Conservation (phyloP, 2,797 vertebrate genomes). For the Bucorvus abyssinicus region DNA sequence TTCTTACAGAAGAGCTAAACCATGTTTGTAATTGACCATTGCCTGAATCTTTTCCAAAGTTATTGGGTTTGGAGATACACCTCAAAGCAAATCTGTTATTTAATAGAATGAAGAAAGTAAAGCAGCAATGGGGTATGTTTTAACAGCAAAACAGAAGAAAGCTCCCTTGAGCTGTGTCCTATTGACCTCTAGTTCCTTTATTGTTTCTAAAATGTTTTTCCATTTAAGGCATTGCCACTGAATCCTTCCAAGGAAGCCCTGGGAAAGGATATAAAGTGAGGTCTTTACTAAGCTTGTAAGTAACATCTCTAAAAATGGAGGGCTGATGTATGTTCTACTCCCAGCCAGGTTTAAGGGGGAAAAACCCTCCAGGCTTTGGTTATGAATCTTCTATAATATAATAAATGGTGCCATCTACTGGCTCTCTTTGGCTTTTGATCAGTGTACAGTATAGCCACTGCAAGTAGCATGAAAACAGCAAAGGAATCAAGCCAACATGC, state of each 20-base stretch:
- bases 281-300: slow-evolving; percentile 32
- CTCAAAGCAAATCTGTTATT: slow-evolving; percentile 27
- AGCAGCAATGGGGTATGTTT: not conserved
- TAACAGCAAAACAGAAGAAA: slow-evolving; percentile 41
- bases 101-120: slow-evolving; percentile 27
- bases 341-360: slow-evolving; percentile 1
- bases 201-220: slow-evolving; percentile 53
- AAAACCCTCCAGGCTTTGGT: not conserved
- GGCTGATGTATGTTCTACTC: slow-evolving; percentile 48
- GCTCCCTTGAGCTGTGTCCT: slow-evolving; percentile 52
- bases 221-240: slow-evolving; percentile 58
- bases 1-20: slow-evolving; percentile 20
- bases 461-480: not conserved
- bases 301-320: slow-evolving; percentile 57
- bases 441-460: not conserved
- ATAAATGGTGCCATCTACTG: slow-evolving; percentile 79
- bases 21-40: slow-evolving; percentile 4
- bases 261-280: slow-evolving; percentile 41
- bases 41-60: not conserved
- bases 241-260: slow-evolving; percentile 36
- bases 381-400: slow-evolving; percentile 53
- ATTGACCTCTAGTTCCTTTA: slow-evolving; percentile 54
- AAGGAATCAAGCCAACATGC: not conserved
- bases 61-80: not conserved
- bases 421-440: slow-evolving; percentile 7